Base-by-base conservation (phyloP, 2,888 invertebrate species). In the Nudaria mundana region DNA sequence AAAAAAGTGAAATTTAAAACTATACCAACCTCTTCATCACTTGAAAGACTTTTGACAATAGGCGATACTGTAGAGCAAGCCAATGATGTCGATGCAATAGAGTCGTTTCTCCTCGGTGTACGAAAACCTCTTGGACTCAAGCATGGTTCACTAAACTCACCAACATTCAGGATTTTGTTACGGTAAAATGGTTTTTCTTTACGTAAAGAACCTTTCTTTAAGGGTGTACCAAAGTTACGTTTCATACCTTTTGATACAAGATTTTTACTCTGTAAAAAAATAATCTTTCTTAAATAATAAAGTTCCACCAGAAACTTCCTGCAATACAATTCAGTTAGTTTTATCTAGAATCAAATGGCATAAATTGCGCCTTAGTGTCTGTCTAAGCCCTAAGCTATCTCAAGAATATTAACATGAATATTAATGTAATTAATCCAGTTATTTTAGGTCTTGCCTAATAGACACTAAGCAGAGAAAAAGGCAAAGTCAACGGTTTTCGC, bases 151-250 rank as follows among this genome's bases (percentile, higher is more conserved):
- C 74, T 81, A 42, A 79, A 78, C 28, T 87, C 87, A 3, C 77
- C 80, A 0, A 77, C 73, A 40, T 87, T 81, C 1, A 88, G 58
- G 20, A 84, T 80, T 48, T 87, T 87, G 47, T 86, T 88, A 3
- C 81, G 72, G 38, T 71, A 82, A 34, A 73, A 71, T 0, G 72
- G 65, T 36, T 80, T 83, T 5, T 57, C 63, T 20, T 40, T 60
- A 1, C 56, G 45, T 1, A 61, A 37, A 0, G 52, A 37, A 0
- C 60, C 59, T 31, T 70, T 71, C 22, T 71, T 77, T 1, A 81
- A 40, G 0, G 89, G 88, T 0, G 87, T 86, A 1, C 75, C 87
- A 41, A 87, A 89, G 11, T 82, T 82, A 13, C 87, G 81, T 50
- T 81, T 82, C 79, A 87, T 79, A 0, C 83, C 85, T 53, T 79